phyloP scores from a whole-genome alignment of 2,797 vertebrate species.

The Leptatherina wallacei region DNA sequence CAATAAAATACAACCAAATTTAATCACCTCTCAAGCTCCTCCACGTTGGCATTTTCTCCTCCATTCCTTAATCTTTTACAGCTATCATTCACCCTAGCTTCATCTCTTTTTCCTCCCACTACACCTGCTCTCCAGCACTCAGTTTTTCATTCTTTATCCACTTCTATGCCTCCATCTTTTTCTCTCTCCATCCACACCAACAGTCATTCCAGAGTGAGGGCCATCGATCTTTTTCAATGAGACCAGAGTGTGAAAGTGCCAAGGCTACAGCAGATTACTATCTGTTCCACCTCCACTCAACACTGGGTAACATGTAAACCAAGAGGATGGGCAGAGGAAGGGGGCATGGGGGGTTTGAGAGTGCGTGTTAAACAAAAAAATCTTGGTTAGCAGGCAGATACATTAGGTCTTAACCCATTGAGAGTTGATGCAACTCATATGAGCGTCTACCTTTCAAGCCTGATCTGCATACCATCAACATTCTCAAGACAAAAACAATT shows the following conservation, averaged over 20 bases:
- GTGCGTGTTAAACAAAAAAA: slow-evolving; percentile 38
- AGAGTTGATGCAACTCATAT: background rate
- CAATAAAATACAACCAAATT: slow-evolving; percentile 63
- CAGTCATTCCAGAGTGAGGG: slow-evolving; percentile 68
- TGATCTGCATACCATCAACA: background rate
- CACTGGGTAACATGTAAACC: slow-evolving; percentile 50
- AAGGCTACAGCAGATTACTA: slow-evolving; percentile 76
- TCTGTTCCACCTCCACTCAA: slow-evolving; percentile 69
- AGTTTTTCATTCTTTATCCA: slow-evolving; percentile 60
- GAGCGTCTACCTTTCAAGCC: background rate
- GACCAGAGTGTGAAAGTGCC: slow-evolving; percentile 66
- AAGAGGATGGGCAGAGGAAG: slow-evolving; percentile 24
- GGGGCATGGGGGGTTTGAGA: slow-evolving; percentile 19
- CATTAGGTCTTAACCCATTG: slow-evolving; percentile 42
- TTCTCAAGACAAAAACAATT: background rate
- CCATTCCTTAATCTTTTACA: slow-evolving; percentile 59
- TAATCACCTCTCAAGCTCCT: slow-evolving; percentile 63
- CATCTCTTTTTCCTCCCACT: slow-evolving; percentile 12
- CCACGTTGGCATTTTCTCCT: slow-evolving; percentile 60
- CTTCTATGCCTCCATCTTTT: slow-evolving; percentile 61
- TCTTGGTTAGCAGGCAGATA: slow-evolving; percentile 46
- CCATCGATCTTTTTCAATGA: slow-evolving; percentile 80
- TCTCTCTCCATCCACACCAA: slow-evolving; percentile 71
- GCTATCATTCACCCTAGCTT: slow-evolving; percentile 48
- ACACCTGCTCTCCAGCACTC: slow-evolving; percentile 22